Conservation (phyloP, 2,888 invertebrate genomes). For the Odontothrips loti region DNA sequence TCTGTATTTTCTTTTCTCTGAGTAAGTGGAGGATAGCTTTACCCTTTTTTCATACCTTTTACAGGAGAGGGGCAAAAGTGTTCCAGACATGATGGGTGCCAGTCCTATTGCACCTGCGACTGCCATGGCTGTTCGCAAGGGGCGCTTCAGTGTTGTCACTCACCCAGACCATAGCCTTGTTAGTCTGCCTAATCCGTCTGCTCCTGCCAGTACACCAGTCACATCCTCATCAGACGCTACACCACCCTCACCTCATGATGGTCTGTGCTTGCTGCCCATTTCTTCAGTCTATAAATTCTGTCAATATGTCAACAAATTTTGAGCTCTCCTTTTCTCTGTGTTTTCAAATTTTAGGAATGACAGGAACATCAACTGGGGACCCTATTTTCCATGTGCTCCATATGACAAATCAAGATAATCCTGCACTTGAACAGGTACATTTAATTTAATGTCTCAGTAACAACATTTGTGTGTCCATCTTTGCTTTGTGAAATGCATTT, state of each 20-base stretch:
- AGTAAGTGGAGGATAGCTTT: background rate
- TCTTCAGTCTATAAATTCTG: background rate
- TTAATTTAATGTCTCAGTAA: background rate
- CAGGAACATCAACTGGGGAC: background rate
- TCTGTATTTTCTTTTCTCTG: constrained; percentile 28
- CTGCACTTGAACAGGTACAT: background rate
- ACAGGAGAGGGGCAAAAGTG: background rate
- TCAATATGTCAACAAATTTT: too few species aligned
- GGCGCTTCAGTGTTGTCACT: constrained; percentile 43
- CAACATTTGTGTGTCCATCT: background rate
- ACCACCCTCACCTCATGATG: background rate
- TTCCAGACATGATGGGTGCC: background rate
- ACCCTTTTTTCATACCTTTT: background rate
- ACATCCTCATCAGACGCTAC: background rate
- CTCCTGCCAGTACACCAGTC: background rate
- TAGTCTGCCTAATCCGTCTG: background rate
- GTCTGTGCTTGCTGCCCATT: background rate
- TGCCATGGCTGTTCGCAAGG: constrained; percentile 39
- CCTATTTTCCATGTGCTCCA: background rate
- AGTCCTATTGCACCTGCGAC: background rate
- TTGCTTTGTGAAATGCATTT: background rate
- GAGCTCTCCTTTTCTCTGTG: too few species aligned
- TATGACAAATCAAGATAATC: background rate
- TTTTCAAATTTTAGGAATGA: background rate
- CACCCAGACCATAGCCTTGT: constrained; percentile 36